A percentile compares a stretch with the other conserved stretches of the same genome.
These are phyloP conservation scores for Drymodes brunneopygia DNA, from an alignment of 2,113 vertebrate genomes.

Conservation along the genomic window DNA sequence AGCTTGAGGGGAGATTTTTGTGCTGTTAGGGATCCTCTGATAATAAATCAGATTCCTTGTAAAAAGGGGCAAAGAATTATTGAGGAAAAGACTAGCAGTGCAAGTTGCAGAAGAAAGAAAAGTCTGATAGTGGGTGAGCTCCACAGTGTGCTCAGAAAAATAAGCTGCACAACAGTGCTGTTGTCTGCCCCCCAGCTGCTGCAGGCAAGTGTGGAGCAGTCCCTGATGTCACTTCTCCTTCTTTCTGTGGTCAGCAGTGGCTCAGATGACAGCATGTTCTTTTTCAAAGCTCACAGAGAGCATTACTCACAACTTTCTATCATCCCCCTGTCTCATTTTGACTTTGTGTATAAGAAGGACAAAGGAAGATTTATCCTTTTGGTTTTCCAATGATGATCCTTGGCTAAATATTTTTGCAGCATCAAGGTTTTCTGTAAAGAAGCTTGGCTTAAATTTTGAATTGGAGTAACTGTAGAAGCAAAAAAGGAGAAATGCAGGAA, in stretches of 20 bases:
- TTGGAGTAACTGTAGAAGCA: not conserved
- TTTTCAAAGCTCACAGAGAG: not conserved
- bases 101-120: not conserved
- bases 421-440: not conserved
- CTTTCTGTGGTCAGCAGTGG: not conserved
- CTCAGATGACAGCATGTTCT: not conserved
- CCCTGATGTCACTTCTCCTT: not conserved
- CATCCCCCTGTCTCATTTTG: not conserved
- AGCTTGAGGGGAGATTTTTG: constrained; percentile 39
- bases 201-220: not conserved
- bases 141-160: not conserved
- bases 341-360: not conserved
- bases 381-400: not conserved
- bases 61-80: not conserved
- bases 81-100: not conserved
- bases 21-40: constrained; percentile 17
- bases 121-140: not conserved
- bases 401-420: not conserved
- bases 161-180: not conserved
- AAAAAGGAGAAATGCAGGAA: not conserved
- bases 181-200: not conserved
- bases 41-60: not conserved
- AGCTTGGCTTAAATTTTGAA: not conserved
- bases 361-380: not conserved
- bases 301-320: not conserved